phyloP scores from a whole-genome alignment of 2,113 vertebrate genomes.

The Datnioides undecimradiatus region DNA sequence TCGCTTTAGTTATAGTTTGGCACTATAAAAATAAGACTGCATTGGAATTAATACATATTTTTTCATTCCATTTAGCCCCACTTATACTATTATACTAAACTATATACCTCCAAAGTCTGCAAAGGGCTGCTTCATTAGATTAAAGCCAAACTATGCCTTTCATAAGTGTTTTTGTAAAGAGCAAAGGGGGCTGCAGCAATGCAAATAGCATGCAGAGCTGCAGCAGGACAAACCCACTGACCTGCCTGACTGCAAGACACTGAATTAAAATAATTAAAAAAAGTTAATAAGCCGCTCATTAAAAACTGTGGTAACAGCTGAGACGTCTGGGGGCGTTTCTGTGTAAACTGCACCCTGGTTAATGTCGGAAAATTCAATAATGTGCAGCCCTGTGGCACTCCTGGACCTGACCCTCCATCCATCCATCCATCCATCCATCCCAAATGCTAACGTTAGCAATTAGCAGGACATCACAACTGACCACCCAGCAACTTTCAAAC shows the following conservation, averaged over 20 bases:
- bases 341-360: background rate
- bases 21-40: too few relatives aligned
- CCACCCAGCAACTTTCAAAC: background rate
- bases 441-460: background rate
- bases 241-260: background rate
- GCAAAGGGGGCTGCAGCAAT: constrained; percentile 32
- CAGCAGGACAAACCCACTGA: constrained; percentile 37
- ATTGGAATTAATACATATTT: too few relatives aligned
- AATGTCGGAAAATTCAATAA: background rate
- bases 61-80: too few relatives aligned
- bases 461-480: constrained; percentile 2
- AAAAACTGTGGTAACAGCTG: background rate
- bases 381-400: background rate
- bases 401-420: constrained; percentile 8
- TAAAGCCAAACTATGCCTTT: constrained; percentile 23
- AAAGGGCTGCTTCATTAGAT: background rate
- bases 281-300: background rate
- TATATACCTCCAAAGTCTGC: too few relatives aligned
- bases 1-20: too few relatives aligned
- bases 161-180: constrained; percentile 19
- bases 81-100: too few relatives aligned
- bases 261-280: background rate
- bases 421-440: constrained; percentile 6
- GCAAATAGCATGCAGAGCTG: constrained; percentile 28
- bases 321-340: background rate